phyloP scores from a whole-genome alignment of 2,113 vertebrate species.

The Kryptolebias marmoratus region DNA sequence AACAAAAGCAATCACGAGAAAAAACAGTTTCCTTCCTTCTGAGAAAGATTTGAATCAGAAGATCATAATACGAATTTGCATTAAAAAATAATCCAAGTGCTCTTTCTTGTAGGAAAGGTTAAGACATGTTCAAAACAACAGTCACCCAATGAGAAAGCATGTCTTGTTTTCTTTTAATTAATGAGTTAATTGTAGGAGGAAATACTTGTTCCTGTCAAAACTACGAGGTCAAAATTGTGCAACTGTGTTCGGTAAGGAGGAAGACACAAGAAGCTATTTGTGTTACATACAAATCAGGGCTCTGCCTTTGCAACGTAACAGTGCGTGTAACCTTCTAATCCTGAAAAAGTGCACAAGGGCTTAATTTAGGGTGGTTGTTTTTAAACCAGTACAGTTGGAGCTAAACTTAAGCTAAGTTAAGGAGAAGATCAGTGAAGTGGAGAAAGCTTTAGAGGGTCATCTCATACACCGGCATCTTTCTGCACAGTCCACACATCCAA shows the following conservation, averaged over 20 bases:
- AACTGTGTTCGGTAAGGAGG: conserved; percentile 24
- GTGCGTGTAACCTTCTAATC: conserved; percentile 56
- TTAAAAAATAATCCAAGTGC: too few species aligned
- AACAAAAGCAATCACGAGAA: background rate
- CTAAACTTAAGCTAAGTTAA: conserved; percentile 31
- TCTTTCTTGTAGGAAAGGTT: background rate
- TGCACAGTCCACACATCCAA: background rate
- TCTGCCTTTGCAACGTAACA: conserved; percentile 16
- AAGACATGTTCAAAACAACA: background rate
- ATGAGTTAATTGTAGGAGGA: background rate
- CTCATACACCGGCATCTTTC: background rate
- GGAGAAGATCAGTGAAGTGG: conserved; percentile 20
- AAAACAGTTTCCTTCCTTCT: conserved; percentile 3
- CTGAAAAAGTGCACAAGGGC: conserved; percentile 14
- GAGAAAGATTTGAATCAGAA: background rate
- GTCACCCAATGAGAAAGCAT: background rate
- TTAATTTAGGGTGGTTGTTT: conserved; percentile 50
- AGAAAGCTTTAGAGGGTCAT: background rate
- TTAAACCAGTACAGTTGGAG: conserved; percentile 44
- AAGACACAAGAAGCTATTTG: conserved; percentile 30
- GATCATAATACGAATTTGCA: background rate
- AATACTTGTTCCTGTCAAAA: background rate
- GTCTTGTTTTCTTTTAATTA: background rate
- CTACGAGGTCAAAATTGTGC: conserved; percentile 47
- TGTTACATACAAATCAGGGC: background rate